Evolutionary conservation across 2,888 invertebrate genomes (phyloP), one percentile per base, ranked within the genome.

Genomic region (Eurois occulta): DNA sequence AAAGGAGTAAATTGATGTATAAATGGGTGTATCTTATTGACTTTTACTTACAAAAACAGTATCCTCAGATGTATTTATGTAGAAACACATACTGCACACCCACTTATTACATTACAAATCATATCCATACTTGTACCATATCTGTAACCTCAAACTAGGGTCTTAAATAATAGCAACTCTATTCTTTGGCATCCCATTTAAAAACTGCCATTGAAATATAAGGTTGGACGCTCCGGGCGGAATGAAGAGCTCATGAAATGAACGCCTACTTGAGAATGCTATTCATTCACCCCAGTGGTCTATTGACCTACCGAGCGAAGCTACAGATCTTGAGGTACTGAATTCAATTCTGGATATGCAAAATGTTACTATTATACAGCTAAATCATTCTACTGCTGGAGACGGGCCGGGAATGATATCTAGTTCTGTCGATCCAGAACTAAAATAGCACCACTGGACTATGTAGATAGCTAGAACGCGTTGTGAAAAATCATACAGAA

Each of bases 181-280:
- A 78, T 75, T 77, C 78, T 75, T 69, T 69, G 76, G 32, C n/a
- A 55, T 60, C n/a, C 76, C 66, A 74, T 88, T 87, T 80, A 73
- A 86, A 86, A 83, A 67, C 74, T 76, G 32, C 76, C 72, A 83
- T 88, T 83, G 80, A 76, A 88, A 74, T 72, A 28, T 67, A 76
- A 82, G 69, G 77, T 55, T 41, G 32, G n/a, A 3, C 35, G 83
- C 88, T 66, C 28, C 64, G 43, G 76, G 88, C 84, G 3, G 6
- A 83, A 83, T 88, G 86, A 88, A 70, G 64, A 80, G 69, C 74
- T 65, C 65, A 66, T 75, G 83, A 72, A 78, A 81, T 76, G 41
- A 43, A 86, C 67, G 80, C 77, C 73, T 75, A 43, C 75, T 78
- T 21, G 48, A 70, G 28, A 72, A 66, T 38, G 71, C 65, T 74